phyloP scores from a whole-genome alignment of 2,113 vertebrate species.

The Sphyrna mokarran region DNA sequence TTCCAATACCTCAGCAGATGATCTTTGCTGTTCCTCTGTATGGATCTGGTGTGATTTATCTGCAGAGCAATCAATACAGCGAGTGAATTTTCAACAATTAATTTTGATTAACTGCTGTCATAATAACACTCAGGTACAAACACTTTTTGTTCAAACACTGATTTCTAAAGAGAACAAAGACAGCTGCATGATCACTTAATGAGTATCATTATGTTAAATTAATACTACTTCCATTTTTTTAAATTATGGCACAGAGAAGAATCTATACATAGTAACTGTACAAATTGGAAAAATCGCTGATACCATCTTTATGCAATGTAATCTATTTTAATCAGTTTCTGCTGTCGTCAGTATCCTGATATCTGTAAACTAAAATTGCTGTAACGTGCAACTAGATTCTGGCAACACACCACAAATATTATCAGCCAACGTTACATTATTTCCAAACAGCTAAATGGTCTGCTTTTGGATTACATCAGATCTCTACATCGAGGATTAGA shows the following conservation, averaged over 20 bases:
- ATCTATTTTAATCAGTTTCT: not conserved
- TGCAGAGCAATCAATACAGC: slow-evolving; percentile 46
- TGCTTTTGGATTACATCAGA: not conserved
- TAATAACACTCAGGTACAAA: not conserved
- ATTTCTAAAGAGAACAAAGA: not conserved
- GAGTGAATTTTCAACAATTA: slow-evolving; percentile 39
- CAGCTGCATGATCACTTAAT: not conserved
- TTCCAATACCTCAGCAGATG: slow-evolving; percentile 47
- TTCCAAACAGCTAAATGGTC: not conserved
- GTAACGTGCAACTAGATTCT: not conserved
- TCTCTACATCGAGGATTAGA: not conserved
- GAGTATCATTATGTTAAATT: not conserved
- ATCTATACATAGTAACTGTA: not conserved
- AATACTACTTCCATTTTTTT: not conserved
- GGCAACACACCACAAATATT: not conserved
- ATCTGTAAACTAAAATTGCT: not conserved
- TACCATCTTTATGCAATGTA: not conserved
- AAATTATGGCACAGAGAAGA: not conserved
- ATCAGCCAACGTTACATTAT: not conserved
- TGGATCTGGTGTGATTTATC: slow-evolving; percentile 46
- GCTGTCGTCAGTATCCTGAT: not conserved
- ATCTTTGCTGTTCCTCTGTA: slow-evolving; percentile 43
- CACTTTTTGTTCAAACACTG: not conserved
- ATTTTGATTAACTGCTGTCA: not conserved
- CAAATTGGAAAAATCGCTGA: not conserved